These are phyloP conservation scores for Acleris cristana DNA, from an alignment of 2,888 invertebrate genomes.

Conservation along the genomic window DNA sequence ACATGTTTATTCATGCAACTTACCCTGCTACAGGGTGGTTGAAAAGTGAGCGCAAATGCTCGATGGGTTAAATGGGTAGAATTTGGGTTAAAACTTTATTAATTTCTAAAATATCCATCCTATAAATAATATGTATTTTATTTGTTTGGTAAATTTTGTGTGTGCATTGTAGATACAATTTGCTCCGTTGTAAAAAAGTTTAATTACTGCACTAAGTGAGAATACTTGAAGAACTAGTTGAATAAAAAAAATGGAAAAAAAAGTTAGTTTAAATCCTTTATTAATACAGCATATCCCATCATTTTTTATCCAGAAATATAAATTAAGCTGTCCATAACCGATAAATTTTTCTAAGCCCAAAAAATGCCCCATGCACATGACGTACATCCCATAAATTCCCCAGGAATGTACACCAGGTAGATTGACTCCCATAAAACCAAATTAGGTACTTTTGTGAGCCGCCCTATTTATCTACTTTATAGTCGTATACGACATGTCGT, in stretches of 20 bases:
- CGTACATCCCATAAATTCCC: conserved; percentile 72
- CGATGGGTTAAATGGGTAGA: no score
- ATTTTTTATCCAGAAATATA: conserved; percentile 17
- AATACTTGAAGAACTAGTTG: no score
- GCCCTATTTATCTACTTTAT: conserved; percentile 62
- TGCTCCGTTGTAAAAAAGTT: no score
- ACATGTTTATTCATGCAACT: conserved; percentile 74
- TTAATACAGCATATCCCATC: conserved; percentile 13
- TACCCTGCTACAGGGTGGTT: no score
- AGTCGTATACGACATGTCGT: conserved; percentile 51
- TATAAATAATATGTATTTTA: no score
- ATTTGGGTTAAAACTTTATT: no score
- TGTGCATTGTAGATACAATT: no score
- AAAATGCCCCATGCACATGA: conserved; percentile 56
- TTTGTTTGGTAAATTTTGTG: no score
- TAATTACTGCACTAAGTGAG: no score
- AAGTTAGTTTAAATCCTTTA: neutral
- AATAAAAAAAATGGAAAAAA: neutral
- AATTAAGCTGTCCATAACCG: conserved; percentile 48
- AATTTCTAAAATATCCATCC: no score
- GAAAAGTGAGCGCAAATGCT: no score
- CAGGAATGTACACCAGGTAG: conserved; percentile 67
- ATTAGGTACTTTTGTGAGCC: conserved; percentile 62
- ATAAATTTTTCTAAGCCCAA: conserved; percentile 64
- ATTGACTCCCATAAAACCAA: conserved; percentile 63